A percentile compares a stretch with the other conserved stretches of the same genome.
phyloP scores from a whole-genome alignment of 2,797 vertebrate genomes.

The Stomatorhinus walkeri region DNA sequence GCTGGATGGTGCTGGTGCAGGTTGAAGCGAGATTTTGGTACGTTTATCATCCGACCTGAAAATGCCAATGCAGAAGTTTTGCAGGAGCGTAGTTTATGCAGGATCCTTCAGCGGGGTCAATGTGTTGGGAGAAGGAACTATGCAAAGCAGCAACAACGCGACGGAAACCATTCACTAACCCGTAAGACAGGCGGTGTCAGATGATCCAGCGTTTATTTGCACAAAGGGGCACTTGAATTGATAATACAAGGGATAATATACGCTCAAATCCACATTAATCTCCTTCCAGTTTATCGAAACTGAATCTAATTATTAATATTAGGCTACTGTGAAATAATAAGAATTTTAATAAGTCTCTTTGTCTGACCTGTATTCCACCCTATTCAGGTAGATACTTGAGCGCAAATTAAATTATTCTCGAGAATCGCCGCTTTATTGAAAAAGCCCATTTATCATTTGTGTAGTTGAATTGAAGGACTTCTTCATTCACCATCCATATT shows the following conservation, averaged over 20 bases:
- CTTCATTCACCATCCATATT: neutral
- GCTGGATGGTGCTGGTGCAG: neutral
- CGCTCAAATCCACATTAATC: neutral
- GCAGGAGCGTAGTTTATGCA: neutral
- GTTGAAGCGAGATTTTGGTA: neutral
- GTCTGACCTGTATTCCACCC: neutral
- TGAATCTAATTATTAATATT: conserved; percentile 4
- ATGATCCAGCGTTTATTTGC: neutral
- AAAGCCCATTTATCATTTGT: neutral
- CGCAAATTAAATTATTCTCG: conserved; percentile 10
- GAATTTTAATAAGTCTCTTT: conserved; percentile 1
- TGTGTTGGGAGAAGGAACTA: neutral
- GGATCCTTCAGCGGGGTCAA: neutral
- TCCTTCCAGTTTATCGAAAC: neutral
- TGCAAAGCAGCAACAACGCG: neutral
- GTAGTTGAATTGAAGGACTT: neutral
- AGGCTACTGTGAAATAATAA: neutral
- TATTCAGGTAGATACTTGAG: neutral
- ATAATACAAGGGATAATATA: neutral
- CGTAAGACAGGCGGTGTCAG: neutral
- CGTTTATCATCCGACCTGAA: neutral
- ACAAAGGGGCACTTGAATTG: neutral
- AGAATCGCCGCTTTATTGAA: neutral
- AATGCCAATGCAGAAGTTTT: conserved; percentile 2
- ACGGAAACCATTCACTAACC: neutral